phyloP scores from a whole-genome alignment of 2,113 vertebrate species.

The Carassius auratus region DNA sequence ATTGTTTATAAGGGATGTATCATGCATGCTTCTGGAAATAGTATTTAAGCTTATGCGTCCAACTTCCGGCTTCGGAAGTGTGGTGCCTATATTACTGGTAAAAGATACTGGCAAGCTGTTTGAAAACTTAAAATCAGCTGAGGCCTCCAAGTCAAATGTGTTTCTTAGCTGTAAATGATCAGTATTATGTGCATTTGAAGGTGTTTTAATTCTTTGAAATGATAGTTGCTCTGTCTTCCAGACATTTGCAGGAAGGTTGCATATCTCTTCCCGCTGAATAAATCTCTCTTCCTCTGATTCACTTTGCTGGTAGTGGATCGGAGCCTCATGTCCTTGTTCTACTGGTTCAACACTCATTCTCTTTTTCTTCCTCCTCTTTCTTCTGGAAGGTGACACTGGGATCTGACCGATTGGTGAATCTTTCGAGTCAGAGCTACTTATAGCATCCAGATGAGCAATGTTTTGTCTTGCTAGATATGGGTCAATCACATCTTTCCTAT shows the following conservation, averaged over 20 bases:
- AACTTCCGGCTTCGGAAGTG: not conserved
- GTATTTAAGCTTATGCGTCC: not conserved
- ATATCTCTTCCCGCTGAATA: slow-evolving; percentile 18
- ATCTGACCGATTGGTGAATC: slow-evolving; percentile 40
- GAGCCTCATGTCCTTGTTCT: slow-evolving; percentile 57
- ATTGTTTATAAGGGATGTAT: not conserved
- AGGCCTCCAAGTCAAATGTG: slow-evolving; percentile 18
- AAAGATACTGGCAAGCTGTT: slow-evolving; percentile 32
- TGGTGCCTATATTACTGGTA: not conserved
- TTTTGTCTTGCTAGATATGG: slow-evolving; percentile 13
- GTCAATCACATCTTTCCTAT: slow-evolving; percentile 25
- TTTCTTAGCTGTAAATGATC: slow-evolving; percentile 43
- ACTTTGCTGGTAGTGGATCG: slow-evolving; percentile 43
- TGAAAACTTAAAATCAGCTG: slow-evolving; percentile 17
- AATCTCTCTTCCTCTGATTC: slow-evolving; percentile 68
- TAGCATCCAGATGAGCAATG: slow-evolving; percentile 3
- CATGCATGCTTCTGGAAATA: slow-evolving; percentile 15
- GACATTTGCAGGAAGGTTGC: slow-evolving; percentile 12
- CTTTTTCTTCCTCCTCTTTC: slow-evolving; percentile 73
- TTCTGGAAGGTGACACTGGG: slow-evolving; percentile 60
- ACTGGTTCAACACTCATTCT: slow-evolving; percentile 58
- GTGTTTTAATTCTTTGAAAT: slow-evolving; percentile 35
- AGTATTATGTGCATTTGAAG: not conserved
- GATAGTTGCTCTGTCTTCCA: slow-evolving; percentile 35
- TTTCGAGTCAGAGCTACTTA: slow-evolving; percentile 32